Conservation (phyloP, 64 coral and sea anemone species). For the Astreopora myriophthalma region DNA sequence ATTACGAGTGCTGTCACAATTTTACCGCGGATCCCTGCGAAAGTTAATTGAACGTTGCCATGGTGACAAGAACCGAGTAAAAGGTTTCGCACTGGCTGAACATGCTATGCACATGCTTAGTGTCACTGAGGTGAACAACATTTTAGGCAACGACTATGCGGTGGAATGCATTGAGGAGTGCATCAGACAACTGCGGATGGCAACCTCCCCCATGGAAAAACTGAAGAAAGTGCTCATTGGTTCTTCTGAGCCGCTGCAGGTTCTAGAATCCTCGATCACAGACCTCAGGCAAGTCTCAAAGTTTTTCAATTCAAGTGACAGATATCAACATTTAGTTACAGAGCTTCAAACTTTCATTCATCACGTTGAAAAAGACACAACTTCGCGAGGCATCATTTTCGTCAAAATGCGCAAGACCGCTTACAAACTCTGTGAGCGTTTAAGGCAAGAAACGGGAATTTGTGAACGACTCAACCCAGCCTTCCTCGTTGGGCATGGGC, state of each 20-base stretch:
- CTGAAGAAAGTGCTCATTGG: constrained; percentile 61
- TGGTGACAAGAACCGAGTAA: constrained; percentile 38
- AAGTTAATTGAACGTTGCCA: constrained; percentile 76
- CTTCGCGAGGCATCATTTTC: constrained; percentile 76
- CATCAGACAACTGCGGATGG: constrained; percentile 66
- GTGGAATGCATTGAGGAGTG: constrained; percentile 83
- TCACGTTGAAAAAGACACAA: constrained; percentile 27
- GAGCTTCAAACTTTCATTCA: constrained; percentile 37
- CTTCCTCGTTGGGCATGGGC: constrained; percentile 88
- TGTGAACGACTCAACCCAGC: constrained; percentile 69
- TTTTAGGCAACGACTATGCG: constrained; percentile 74
- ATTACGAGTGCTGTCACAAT: background rate
- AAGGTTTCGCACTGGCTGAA: constrained; percentile 74
- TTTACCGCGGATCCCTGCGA: constrained; percentile 70
- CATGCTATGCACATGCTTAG: constrained; percentile 91
- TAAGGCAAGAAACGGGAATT: constrained; percentile 46
- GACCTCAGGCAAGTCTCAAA: constrained; percentile 13
- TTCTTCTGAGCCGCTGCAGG: background rate
- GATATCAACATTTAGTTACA: constrained; percentile 47
- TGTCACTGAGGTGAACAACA: constrained; percentile 83
- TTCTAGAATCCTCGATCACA: constrained; percentile 17
- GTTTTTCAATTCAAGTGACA: constrained; percentile 3
- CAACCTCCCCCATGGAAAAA: constrained; percentile 77
- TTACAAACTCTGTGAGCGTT: constrained; percentile 80
- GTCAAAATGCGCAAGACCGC: constrained; percentile 92